phyloP scores from a whole-genome alignment of 2,888 invertebrate genomes.

The Fabriciana adippe region DNA sequence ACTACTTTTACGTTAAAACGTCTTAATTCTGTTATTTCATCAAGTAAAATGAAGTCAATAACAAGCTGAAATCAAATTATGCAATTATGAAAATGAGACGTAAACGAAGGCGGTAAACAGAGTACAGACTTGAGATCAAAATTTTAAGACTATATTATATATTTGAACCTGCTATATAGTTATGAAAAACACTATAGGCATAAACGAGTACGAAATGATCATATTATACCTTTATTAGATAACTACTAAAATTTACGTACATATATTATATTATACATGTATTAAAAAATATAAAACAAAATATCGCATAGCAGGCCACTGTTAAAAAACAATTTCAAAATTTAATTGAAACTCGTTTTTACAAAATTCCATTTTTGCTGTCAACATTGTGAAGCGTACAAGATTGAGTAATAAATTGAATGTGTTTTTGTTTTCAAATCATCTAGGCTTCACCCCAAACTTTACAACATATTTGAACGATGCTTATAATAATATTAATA shows the following conservation, averaged over 20 bases:
- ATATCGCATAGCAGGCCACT: neutral
- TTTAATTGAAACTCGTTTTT: conserved; percentile 12
- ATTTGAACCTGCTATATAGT: too few species aligned
- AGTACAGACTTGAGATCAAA: conserved; percentile 3
- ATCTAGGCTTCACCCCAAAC: conserved; percentile 3
- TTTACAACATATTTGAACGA: conserved; percentile 7
- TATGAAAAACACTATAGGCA: too few species aligned
- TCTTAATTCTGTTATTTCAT: neutral
- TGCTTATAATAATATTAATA: conserved; percentile 2
- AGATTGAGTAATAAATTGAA: conserved; percentile 44
- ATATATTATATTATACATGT: too few species aligned
- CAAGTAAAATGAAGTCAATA: conserved; percentile 2
- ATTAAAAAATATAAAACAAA: neutral
- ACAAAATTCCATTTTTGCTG: conserved; percentile 18
- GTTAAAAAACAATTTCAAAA: conserved; percentile 13
- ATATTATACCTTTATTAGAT: too few species aligned
- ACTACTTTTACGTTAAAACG: too few species aligned
- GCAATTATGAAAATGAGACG: conserved; percentile 17
- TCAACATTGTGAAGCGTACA: conserved; percentile 21
- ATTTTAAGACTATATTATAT: neutral
- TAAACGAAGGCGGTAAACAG: conserved; percentile 10
- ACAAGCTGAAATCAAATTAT: conserved; percentile 17
- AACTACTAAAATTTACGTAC: too few species aligned
- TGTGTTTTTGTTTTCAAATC: conserved; percentile 28
- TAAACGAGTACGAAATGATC: too few species aligned